phyloP scores from a whole-genome alignment of 2,113 vertebrate genomes.

The Hydrolagus affinis region DNA sequence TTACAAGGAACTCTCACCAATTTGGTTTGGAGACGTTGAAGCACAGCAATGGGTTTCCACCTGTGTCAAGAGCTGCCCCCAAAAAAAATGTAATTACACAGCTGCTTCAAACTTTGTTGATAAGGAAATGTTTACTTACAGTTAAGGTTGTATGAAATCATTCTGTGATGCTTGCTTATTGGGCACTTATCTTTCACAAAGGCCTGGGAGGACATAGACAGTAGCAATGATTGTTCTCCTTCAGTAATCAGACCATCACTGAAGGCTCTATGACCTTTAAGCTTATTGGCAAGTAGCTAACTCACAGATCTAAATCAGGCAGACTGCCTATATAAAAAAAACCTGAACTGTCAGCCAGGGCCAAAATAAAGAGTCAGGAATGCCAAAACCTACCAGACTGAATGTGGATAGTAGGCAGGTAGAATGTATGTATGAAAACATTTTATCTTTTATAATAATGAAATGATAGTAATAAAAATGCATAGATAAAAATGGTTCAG shows the following conservation, averaged over 20 bases:
- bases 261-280: too few species aligned
- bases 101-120: not conserved
- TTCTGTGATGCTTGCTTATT: not conserved
- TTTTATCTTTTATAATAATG: not conserved
- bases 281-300: not conserved
- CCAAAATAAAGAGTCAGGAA: not conserved
- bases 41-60: too few species aligned
- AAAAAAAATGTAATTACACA: not conserved
- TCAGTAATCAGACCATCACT: not conserved
- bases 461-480: not conserved
- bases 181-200: not conserved
- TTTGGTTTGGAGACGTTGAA: too few species aligned
- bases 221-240: not conserved
- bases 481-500: not conserved
- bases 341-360: not conserved
- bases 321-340: constrained; percentile 10
- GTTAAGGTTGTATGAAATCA: not conserved
- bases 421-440: not conserved
- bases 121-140: not conserved
- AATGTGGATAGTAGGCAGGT: not conserved
- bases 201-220: not conserved
- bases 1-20: too few species aligned
- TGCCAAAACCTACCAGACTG: not conserved
- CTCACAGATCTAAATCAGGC: not conserved
- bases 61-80: too few species aligned